Conservation (phyloP, 23 tunicate species). For the Phallusia fumigata region DNA sequence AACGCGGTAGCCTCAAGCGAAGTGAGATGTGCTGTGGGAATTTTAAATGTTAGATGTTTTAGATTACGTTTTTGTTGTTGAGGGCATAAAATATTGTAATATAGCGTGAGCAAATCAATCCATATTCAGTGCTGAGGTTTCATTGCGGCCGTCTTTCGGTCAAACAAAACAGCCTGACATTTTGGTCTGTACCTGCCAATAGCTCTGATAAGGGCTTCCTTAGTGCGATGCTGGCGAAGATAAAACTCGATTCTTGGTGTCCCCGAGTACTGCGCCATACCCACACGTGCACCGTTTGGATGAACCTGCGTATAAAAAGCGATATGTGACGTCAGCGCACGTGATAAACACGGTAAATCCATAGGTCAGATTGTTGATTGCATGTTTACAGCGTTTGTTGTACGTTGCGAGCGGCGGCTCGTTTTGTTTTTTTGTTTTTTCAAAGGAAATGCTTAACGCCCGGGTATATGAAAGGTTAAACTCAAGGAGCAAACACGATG, state of each 20-base stretch:
- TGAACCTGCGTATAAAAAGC: not conserved
- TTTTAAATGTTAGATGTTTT: too few relatives aligned
- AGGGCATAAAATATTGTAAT: too few relatives aligned
- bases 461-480: too few relatives aligned
- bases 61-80: too few relatives aligned
- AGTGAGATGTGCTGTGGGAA: too few relatives aligned
- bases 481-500: too few relatives aligned
- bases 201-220: not conserved
- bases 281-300: constrained; percentile 17
- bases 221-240: constrained; percentile 12
- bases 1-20: too few relatives aligned
- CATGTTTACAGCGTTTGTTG: too few relatives aligned
- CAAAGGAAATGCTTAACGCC: too few relatives aligned
- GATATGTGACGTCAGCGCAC: not conserved
- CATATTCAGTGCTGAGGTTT: not conserved
- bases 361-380: not conserved
- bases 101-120: not conserved
- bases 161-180: not conserved
- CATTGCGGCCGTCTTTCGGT: not conserved
- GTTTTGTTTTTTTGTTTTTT: too few relatives aligned
- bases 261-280: constrained; percentile 21
- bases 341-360: not conserved
- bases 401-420: too few relatives aligned
- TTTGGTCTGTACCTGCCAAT: constrained; percentile 7
- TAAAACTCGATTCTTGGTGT: constrained; percentile 16